Base-by-base conservation (phyloP, 2,113 vertebrate species). In the Apteryx owenii region DNA sequence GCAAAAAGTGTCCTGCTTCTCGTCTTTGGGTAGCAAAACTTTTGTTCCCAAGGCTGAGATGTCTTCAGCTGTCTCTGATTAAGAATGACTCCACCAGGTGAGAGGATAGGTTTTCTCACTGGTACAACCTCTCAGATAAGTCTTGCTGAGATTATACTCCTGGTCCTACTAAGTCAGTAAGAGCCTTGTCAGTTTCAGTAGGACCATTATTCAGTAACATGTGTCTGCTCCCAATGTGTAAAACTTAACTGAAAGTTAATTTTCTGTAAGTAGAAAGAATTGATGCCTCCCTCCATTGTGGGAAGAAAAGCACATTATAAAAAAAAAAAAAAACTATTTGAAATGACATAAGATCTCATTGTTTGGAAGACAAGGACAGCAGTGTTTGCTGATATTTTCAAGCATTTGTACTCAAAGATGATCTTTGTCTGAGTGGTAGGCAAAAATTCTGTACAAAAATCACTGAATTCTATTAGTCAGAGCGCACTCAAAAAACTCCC, bases 371-470 rank as follows among this genome's bases (percentile, higher is more conserved):
- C 53, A 96, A 93, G 40, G 15, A 77, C 26, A 91, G 50, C 54
- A 83, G 33, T 85, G 60, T 94, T 91, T 72, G 14, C n/a, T 89
- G 48, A 23, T 73, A 88, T 95, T 93, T 97, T 65, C 36, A 88
- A 69, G 42, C 8, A 91, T 48, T 64, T 80, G 20, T 77, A 9
- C 53, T 94, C 36, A 85, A 89, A 89, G 20, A 76, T 5, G 21
- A 85, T 61, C 66, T 93, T 69, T 93, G 61, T 86, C 36, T 78
- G 53, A 71, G 26, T 65, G 25, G 60, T 13, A 95, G 9, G 5
- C 12, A 72, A 91, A 88, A 91, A 31, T 94, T 89, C 58, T 91
- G 4, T 33, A 66, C 7, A 89, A 93, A 95, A 93, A 51, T 60
- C 48, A 44, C 51, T 64, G 12, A 51, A 95, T 84, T 86, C 6